Evolutionary conservation across 1,140 invertebrate genomes (phyloP), one percentile per base, ranked within the genome.

Genomic region (Matsumurasca onukii): DNA sequence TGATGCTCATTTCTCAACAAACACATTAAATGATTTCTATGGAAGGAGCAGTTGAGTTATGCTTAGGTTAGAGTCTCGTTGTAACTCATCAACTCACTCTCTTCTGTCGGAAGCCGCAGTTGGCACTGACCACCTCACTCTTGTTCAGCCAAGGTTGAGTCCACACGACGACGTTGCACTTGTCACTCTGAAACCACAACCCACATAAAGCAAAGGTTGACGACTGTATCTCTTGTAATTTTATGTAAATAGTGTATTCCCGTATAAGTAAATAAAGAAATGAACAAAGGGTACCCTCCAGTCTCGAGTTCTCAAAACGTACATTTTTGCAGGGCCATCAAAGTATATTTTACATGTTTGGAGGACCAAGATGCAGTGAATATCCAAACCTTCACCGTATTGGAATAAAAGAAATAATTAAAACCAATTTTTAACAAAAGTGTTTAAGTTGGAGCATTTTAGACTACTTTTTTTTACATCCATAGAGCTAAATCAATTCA

Each of bases 101-200:
- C 22, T 52, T 52, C 9, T 5, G 12, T 20, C 12, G 20, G 5
- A 15, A 5, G 20, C 49, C 49, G 22, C 49, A 52, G 5, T 20
- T 12, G 5, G 20, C 49, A 52, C 3, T 5, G 20, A 52, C 20
- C 12, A 84, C 77, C 73, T 81, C 79, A 25, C 80, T 72, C 67
- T 80, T 81, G 73, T 84, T 76, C 1, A 85, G 3, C 88, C 88
- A 90, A 2, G 86, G 79, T 69, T 82, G 80, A 52, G 88, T 85
- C 82, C 82, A 86, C 45, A 88, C 76, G 17, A 77, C 77, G 1
- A 88, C 77, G 1, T 81, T 59, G 70, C 88, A 90, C 48, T 81
- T 78, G 68, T 64, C 66, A 25, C 45, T 61, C 72, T 73, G 57
- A 39, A 71, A 61, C 39, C 67, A 64, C 1, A 52, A 59, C 55